Evolutionary conservation across 2,113 vertebrate species (phyloP), one percentile per base, ranked within the genome.

Genomic region (Tapirus terrestris): DNA sequence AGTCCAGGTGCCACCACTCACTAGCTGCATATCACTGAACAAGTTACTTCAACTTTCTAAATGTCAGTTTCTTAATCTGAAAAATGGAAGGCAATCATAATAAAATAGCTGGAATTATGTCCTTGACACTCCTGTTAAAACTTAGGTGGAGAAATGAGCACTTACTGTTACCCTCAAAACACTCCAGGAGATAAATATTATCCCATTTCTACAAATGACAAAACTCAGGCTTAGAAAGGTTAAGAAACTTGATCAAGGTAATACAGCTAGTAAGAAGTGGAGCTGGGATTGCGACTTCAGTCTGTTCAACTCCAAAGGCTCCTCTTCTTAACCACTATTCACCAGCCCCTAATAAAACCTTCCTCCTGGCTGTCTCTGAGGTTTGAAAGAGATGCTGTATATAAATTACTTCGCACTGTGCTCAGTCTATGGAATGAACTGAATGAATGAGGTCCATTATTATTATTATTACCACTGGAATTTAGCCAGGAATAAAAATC

Each of bases 21-120:
- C 21, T 16, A n/a, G 45, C 43, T 51, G 7, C 31, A 14, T 36
- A 73, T 51, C 16, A 88, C 20, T 70, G 39, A 91, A 56, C 7
- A 43, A 70, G 43, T 91, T 77, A 67, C 31, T 67, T 56, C n/a
- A 39, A 65, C n/a, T 76, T 75, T 77, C 45, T 83, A 68, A 39
- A 89, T 77, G 87, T 92, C 14, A 61, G 60, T 94, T 73, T 91
- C 11, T n/a, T 90, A 8, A 76, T 77, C 17, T 93, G 83, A 89
- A 60, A 87, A 89, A 56, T 68, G 5, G 36, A 45, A n/a, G 17
- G 7, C 18, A 23, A 29, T 77, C 25, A 60, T 77, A 94, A 65
- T 13, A 77, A 83, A 75, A 68, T 17, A 90, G 29, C 25, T 89
- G 36, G 18, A 76, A 75, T 80, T 84, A 36, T 65, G 91, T 72